Percentiles rank a stretch among this genome's conserved stretches.
Conservation (phyloP, 2,113 vertebrate genomes). For the Prolemur simus region DNA sequence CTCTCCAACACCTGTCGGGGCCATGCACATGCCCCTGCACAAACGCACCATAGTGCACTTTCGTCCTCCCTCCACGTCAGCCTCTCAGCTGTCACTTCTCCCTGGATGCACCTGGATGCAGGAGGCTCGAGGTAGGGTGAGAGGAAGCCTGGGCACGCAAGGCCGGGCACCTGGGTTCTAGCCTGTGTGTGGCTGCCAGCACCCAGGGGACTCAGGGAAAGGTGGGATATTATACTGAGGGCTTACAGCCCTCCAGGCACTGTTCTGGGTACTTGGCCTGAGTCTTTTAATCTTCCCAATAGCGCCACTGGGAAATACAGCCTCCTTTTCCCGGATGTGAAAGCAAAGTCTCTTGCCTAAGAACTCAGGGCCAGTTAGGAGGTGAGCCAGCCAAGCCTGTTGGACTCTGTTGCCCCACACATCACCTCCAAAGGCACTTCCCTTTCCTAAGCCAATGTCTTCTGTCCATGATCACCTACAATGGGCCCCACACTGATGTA, state of each 20-base stretch:
- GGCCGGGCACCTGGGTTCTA: not conserved
- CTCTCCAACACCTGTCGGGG: not conserved
- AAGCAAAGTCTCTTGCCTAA: not conserved
- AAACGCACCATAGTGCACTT: accelerated
- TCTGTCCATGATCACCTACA: not conserved
- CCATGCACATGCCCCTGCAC: not conserved
- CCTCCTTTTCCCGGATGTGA: not conserved
- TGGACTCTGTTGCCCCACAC: not conserved
- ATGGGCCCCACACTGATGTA: not conserved
- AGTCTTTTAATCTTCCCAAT: not conserved
- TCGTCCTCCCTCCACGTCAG: not conserved
- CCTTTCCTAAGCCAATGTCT: not conserved
- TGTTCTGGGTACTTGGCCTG: not conserved
- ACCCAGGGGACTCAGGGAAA: not conserved
- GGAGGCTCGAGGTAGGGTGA: not conserved
- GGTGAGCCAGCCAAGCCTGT: not conserved
- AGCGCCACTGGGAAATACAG: not conserved
- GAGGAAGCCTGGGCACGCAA: not conserved
- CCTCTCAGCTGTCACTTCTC: not conserved
- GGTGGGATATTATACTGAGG: not conserved
- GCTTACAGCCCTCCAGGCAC: not conserved
- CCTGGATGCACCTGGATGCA: not conserved
- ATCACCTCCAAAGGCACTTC: not conserved
- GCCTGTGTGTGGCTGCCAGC: not conserved
- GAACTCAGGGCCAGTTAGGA: not conserved